phyloP scores from a whole-genome alignment of 1,140 invertebrate species.

The Whitmania pigra region DNA sequence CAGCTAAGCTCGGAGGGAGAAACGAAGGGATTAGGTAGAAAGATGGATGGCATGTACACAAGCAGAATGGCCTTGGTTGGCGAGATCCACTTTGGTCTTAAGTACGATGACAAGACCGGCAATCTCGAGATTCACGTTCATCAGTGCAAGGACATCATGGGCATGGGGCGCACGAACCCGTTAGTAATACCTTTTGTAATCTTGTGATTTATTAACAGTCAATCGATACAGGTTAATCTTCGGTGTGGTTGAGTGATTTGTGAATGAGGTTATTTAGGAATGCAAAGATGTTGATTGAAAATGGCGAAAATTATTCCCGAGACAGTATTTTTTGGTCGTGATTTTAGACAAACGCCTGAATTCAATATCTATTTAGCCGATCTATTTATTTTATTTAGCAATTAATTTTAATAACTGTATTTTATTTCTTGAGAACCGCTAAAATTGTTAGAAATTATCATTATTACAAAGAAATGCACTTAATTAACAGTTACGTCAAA shows the following conservation, averaged over 20 bases:
- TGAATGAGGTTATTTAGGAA: no score
- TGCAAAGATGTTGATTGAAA: no score
- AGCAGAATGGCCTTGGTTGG: constrained; percentile 73
- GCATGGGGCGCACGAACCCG: constrained; percentile 76
- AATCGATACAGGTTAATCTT: no score
- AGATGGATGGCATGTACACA: constrained; percentile 46
- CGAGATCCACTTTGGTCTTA: constrained; percentile 77
- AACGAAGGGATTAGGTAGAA: not conserved
- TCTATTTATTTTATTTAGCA: no score
- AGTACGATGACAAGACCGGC: constrained; percentile 79
- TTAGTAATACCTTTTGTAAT: constrained; percentile 42
- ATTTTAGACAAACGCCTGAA: no score
- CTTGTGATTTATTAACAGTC: not conserved
- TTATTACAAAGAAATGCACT: not conserved
- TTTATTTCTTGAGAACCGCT: no score
- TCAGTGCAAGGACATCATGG: constrained; percentile 74
- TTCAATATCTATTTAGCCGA: no score
- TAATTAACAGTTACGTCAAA: constrained; percentile 58
- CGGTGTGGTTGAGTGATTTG: no score
- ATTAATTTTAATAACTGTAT: no score
- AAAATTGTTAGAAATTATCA: no score
- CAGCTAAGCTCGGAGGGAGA: not conserved
- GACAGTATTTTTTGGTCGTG: no score
- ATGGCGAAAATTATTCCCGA: no score
- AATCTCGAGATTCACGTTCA: constrained; percentile 75